These are phyloP conservation scores for Alauda arvensis DNA, from an alignment of 2,797 vertebrate species.

Conservation along the genomic window DNA sequence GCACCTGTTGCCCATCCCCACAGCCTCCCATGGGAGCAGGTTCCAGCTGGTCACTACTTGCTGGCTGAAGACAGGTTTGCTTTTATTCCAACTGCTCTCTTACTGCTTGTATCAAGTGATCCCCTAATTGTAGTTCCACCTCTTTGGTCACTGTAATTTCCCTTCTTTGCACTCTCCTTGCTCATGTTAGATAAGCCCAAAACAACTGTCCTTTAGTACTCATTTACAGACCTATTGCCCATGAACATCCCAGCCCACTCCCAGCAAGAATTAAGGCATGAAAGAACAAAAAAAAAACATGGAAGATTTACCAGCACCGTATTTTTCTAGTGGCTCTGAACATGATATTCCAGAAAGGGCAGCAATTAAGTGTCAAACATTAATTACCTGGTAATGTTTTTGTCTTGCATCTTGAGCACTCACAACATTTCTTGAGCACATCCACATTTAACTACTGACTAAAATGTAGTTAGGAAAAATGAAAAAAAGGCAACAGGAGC, in stretches of 20 bases:
- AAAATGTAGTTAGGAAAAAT: not conserved
- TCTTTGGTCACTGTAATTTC: not conserved
- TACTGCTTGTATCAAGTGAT: not conserved
- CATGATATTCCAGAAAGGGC: not conserved
- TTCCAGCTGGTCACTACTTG: not conserved
- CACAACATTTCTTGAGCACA: not conserved
- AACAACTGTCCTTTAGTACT: not conserved
- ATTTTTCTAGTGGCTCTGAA: not conserved
- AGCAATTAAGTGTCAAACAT: not conserved
- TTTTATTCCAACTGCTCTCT: not conserved
- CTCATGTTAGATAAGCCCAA: not conserved
- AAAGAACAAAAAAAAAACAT: not conserved
- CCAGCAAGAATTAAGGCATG: not conserved
- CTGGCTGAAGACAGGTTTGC: not conserved
- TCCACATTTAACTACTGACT: not conserved
- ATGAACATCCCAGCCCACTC: not conserved
- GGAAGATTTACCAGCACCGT: not conserved
- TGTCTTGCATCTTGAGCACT: not conserved
- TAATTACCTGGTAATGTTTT: not conserved
- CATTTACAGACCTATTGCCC: not conserved
- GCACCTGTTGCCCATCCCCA: not conserved
- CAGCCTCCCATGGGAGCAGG: not conserved
- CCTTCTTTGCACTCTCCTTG: not conserved
- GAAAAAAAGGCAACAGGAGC: not conserved
- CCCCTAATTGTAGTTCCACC: not conserved